These are phyloP conservation scores for Heliothis virescens DNA, from an alignment of 1,140 invertebrate genomes.

Conservation along the genomic window DNA sequence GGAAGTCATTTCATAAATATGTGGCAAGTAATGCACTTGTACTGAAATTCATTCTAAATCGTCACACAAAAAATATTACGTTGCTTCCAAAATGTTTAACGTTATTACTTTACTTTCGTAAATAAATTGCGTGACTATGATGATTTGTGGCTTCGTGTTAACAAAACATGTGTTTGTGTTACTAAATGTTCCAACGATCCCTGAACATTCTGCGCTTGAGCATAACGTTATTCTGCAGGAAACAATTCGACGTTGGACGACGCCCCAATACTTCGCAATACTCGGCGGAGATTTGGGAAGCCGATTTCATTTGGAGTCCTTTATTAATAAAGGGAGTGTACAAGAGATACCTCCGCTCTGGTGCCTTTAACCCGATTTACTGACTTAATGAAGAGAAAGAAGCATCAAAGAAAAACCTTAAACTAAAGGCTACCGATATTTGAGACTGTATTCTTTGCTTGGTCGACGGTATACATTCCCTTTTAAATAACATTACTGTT, in stretches of 20 bases:
- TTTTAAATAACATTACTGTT: too few relatives aligned
- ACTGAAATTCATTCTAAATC: background rate
- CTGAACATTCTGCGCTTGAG: constrained; percentile 9
- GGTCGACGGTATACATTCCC: background rate
- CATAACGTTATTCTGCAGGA: constrained; percentile 1
- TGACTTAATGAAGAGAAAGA: background rate
- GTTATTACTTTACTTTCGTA: background rate
- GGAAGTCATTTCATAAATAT: background rate
- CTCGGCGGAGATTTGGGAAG: background rate
- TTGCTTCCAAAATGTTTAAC: too few relatives aligned
- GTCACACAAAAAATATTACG: too few relatives aligned
- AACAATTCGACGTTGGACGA: background rate
- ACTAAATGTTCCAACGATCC: background rate
- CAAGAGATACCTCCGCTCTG: background rate
- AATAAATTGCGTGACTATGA: background rate
- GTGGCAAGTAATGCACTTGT: background rate
- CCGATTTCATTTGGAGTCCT: constrained; percentile 5
- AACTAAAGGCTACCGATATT: background rate
- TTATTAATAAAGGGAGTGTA: background rate
- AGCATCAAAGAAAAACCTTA: too few relatives aligned
- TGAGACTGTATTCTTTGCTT: background rate
- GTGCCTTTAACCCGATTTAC: background rate
- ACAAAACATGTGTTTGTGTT: background rate
- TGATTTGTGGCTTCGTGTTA: background rate
- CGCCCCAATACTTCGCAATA: background rate